Percentiles rank a stretch among this genome's conserved stretches.
These are phyloP conservation scores for Macroglossus sobrinus DNA, from an alignment of 2,113 vertebrate species.

Conservation along the genomic window DNA sequence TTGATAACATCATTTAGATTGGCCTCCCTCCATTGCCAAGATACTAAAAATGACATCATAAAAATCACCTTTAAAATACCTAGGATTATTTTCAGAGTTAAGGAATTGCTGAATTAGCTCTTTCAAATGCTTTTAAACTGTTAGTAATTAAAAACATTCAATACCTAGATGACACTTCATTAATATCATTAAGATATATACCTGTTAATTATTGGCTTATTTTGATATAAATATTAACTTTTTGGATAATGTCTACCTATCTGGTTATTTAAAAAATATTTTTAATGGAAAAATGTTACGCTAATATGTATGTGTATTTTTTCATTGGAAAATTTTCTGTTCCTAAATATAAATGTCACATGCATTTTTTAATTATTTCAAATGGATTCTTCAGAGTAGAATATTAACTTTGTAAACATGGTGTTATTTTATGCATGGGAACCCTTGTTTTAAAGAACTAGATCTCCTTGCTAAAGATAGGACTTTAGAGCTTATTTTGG, in stretches of 20 bases:
- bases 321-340: constrained; percentile 7
- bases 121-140: constrained; percentile 36
- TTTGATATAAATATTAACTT: constrained; percentile 15
- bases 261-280: background rate
- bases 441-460: background rate
- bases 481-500: background rate
- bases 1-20: constrained; percentile 8
- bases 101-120: constrained; percentile 25
- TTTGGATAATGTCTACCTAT: background rate
- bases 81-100: constrained; percentile 34
- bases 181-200: background rate
- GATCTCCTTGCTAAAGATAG: constrained; percentile 32
- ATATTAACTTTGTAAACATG: constrained; percentile 23
- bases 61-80: background rate
- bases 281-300: background rate
- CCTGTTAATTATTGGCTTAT: background rate
- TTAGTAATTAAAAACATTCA: constrained; percentile 35
- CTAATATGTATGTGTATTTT: background rate
- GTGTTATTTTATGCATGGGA: constrained; percentile 26
- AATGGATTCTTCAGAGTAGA: background rate
- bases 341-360: constrained; percentile 8
- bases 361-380: constrained; percentile 45
- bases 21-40: background rate
- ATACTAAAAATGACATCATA: constrained; percentile 23
- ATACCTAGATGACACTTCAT: background rate